Evolutionary conservation across 2,797 vertebrate species (phyloP).

Genomic region (Sebastes nivosus): DNA sequence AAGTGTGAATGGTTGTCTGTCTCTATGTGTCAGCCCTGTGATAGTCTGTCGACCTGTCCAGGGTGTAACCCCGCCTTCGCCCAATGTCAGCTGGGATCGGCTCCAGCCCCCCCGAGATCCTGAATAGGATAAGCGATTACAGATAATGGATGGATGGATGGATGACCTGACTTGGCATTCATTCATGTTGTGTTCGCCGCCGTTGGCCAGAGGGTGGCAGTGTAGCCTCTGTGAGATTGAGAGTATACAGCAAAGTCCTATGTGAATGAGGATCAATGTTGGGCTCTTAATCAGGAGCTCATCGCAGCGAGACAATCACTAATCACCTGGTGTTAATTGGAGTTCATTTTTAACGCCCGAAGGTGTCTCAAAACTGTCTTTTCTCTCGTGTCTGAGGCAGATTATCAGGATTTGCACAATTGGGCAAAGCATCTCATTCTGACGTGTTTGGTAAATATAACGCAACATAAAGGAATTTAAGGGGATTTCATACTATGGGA

Average conservation of each 20-base stretch:
- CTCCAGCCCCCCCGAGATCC: too few relatives aligned
- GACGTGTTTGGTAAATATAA: constrained; percentile 22
- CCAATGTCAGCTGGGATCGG: too few relatives aligned
- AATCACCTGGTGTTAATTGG: constrained; percentile 62
- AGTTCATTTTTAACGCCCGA: constrained; percentile 11
- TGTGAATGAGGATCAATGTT: background rate
- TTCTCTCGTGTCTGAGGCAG: constrained; percentile 15
- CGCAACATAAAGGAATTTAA: constrained; percentile 26
- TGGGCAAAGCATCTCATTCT: constrained; percentile 31
- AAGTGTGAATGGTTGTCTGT: too few relatives aligned
- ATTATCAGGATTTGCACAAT: constrained; percentile 64
- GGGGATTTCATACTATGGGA: constrained; percentile 34
- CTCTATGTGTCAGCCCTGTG: too few relatives aligned
- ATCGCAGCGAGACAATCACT: constrained; percentile 48
- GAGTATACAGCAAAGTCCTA: background rate
- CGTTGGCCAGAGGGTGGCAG: constrained; percentile 66
- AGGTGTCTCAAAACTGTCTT: constrained; percentile 26
- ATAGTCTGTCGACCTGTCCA: too few relatives aligned
- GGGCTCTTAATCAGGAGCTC: constrained; percentile 31
- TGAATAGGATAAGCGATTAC: too few relatives aligned
- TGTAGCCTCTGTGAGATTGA: constrained; percentile 34
- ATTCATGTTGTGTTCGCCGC: background rate
- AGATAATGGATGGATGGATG: too few relatives aligned
- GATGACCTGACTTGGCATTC: background rate
- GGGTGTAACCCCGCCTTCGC: too few relatives aligned